Evolutionary conservation across 2,888 invertebrate species (phyloP).

Genomic region (Phasia obesa): DNA sequence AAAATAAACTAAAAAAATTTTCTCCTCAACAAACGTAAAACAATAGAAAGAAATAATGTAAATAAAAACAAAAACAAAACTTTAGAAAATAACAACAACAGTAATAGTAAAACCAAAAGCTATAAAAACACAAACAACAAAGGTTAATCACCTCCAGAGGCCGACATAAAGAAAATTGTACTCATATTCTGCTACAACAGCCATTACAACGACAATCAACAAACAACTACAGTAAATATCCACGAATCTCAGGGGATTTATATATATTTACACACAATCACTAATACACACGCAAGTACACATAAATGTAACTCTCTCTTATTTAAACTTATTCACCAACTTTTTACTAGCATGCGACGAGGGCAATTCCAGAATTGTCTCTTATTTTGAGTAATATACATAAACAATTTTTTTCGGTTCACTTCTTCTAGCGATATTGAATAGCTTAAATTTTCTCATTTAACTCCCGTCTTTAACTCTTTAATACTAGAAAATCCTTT

Average conservation of each 20-base stretch:
- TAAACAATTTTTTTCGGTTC: too few species aligned
- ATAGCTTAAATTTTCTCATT: too few species aligned
- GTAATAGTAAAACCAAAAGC: conserved; percentile 16
- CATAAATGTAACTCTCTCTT: background rate
- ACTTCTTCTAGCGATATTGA: too few species aligned
- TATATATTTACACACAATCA: background rate
- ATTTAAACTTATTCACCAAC: background rate
- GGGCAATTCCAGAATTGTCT: background rate
- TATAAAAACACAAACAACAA: conserved; percentile 35
- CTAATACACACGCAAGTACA: background rate
- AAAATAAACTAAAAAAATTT: conserved; percentile 14
- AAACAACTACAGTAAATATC: conserved; percentile 17
- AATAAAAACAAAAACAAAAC: conserved; percentile 13
- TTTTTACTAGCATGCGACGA: background rate
- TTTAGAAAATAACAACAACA: conserved; percentile 18
- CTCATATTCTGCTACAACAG: background rate
- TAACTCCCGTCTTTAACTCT: too few species aligned
- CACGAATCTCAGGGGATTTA: conserved; percentile 40
- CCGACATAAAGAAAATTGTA: conserved; percentile 34
- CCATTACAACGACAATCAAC: background rate
- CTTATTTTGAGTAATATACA: too few species aligned
- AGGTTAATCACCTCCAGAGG: conserved; percentile 63
- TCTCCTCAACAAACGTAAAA: conserved; percentile 18
- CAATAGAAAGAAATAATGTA: conserved; percentile 19
- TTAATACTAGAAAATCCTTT: too few species aligned